Base-by-base conservation (phyloP, 2,113 vertebrate genomes). In the Pachycephala philippinensis region DNA sequence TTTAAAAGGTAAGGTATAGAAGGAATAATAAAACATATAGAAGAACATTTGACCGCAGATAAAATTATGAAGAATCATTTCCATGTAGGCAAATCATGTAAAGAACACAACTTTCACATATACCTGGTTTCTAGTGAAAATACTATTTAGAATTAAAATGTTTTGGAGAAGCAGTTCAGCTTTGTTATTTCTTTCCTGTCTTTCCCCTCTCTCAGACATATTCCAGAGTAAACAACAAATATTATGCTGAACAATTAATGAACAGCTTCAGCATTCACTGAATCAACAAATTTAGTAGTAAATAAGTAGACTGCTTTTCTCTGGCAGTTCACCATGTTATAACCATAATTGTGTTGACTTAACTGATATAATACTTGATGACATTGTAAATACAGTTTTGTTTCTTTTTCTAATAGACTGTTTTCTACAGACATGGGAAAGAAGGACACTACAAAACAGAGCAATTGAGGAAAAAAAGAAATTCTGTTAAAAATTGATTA, bases 341-440 rank as follows among this genome's bases (percentile, higher is more conserved):
- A 96, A 85, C 40, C 64, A 50, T 97, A 96, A 96, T 97, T 97
- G 80, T 94, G 87, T 96, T 96, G 89, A 96, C 91, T 94, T 96
- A 94, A 89, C 93, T 9, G 24, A 95, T 87, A 89, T 69, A 87
- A 82, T 87, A 89, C 78, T 96, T 89, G 75, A 96, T 95, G 81
- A 91, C 84, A 96, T 44, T 91, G 79, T 88, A 96, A 95, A 96
- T 66, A 76, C 50, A 90, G 22, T 79, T 90, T 87, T 94, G 45
- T 94, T 93, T 96, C 90, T 84, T 89, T 92, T 94, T 47, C 69
- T 82, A 94, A 64, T 81, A 70, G 47, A 20, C 42, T 92, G 8
- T 56, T 83, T 91, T 71, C 26, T 71, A 52, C 37, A 89, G 80
- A 66, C 22, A 27, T 27, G 60, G 40, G 18, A 86, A 86, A 70